Evolutionary conservation across 2,113 vertebrate genomes (phyloP).

Genomic region (Bufo gargarizans): DNA sequence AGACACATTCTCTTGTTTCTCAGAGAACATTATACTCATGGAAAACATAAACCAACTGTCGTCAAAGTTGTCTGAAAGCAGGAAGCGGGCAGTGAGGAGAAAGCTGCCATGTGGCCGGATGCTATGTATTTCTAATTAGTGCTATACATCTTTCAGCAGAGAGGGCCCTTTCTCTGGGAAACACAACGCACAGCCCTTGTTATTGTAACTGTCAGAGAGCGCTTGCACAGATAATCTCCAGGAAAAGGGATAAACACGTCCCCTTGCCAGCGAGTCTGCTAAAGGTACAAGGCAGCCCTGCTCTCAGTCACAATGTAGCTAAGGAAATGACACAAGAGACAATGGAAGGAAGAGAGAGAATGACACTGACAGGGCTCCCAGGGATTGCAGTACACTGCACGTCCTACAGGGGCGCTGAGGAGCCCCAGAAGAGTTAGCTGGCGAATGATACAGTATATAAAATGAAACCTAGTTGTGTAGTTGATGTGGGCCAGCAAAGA

Average conservation of each 20-base stretch:
- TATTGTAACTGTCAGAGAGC: constrained; percentile 87
- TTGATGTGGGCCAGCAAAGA: too few relatives aligned
- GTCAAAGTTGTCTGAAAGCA: constrained; percentile 95
- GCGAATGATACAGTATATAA: too few relatives aligned
- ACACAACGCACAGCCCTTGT: constrained; percentile 82
- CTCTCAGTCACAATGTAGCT: constrained; percentile 45
- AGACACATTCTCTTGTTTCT: constrained; percentile 69
- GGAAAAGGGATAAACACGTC: constrained; percentile 84
- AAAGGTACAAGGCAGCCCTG: constrained; percentile 72
- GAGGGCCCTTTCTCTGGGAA: constrained; percentile 94
- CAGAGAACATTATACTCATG: constrained; percentile 80
- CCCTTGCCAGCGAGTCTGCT: constrained; percentile 76
- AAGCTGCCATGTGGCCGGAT: constrained; percentile 99
- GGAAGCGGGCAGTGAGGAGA: constrained; percentile 96
- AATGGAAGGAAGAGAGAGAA: constrained; percentile 53
- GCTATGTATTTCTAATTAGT: constrained; percentile 99
- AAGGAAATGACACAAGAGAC: constrained; percentile 54
- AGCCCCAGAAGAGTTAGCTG: neutral
- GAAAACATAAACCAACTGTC: constrained; percentile 94
- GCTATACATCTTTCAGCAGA: constrained; percentile 99
- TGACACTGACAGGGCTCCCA: neutral
- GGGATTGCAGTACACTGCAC: constrained; percentile 30
- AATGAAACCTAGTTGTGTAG: too few relatives aligned
- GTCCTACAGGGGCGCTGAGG: constrained; percentile 58
- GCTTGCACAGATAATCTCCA: constrained; percentile 86